Conservation (phyloP, 2,113 vertebrate genomes). For the Pygoscelis antarcticus region DNA sequence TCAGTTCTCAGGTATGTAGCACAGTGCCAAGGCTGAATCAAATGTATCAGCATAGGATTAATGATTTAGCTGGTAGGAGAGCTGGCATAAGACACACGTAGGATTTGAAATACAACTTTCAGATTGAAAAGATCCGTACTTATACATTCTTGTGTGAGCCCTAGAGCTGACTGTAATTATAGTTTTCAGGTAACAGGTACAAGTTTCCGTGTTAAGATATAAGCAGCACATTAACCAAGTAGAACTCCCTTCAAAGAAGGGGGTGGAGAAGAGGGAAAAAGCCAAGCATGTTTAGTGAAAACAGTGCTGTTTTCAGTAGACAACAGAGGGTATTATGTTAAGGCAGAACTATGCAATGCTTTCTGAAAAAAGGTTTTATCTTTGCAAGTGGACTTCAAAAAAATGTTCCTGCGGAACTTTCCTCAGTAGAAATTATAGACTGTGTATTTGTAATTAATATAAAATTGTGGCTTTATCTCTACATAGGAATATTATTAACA, state of each 20-base stretch:
- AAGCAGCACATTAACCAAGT: neutral
- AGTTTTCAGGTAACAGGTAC: neutral
- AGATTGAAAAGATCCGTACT: neutral
- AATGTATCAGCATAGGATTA: neutral
- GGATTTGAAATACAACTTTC: neutral
- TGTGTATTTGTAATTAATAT: neutral
- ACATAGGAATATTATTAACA: neutral
- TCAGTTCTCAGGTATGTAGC: neutral
- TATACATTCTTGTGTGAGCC: neutral
- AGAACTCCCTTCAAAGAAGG: neutral
- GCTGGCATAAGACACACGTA: neutral
- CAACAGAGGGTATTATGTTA: neutral
- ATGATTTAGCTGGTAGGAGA: neutral
- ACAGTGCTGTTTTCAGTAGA: neutral
- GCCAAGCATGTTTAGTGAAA: neutral
- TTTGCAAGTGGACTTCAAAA: neutral
- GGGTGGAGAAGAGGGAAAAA: neutral
- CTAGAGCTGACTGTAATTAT: neutral
- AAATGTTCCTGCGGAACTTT: neutral
- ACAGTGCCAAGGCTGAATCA: neutral
- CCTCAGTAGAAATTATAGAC: neutral
- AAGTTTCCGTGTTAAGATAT: neutral
- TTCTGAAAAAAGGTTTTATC: neutral
- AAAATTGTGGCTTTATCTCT: neutral
- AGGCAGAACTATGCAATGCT: neutral